Evolutionary conservation across 2,797 vertebrate species (phyloP), one percentile per base, ranked within the genome.

Genomic region (Liasis olivaceus): DNA sequence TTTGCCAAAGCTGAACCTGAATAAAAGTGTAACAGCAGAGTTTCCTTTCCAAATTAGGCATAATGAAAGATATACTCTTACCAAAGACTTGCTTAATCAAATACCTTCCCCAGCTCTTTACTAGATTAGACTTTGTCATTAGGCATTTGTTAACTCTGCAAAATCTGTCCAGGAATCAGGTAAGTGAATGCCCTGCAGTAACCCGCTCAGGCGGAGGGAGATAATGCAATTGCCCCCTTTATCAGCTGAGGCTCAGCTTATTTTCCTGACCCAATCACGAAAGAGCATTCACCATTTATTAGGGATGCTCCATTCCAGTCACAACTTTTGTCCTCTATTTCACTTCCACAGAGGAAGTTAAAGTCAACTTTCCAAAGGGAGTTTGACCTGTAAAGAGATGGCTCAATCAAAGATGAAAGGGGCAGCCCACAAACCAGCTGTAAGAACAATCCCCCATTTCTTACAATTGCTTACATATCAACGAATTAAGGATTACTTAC

Each of bases 161-260:
- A 89, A 28, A 42, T 4, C n/a, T 85, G 24, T 2, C n/a, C 59
- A 92, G 58, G 62, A 89, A 91, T 54, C 0, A 0, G 88, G 7
- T 3, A 12, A 92, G 69, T 24, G 85, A 92, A 12, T 94, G 92
- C 56, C 91, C 94, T 90, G 84, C 56, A 88, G 91, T 94, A 94
- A 94, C 89, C 91, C n/a, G 91, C 8, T 54, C 60, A 7, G 31
- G 1, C 11, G 17, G 85, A 42, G 3, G 0, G 92, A 95, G 95
- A 87, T 81, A 89, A 87, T n/a, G 62, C 8, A 63, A 87, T 59
- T 69, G 69, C 69, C 77, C 47, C 91, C 93, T 62, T 2, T 17
- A 36, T 95, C 54, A 86, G 66, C 28, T 15, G 85, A 91, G 3
- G 22, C 85, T 72, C 94, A 95, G 93, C 92, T 93, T 92, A 93